These are phyloP conservation scores for Auanema sp. DNA, from an alignment of 2,888 invertebrate species.

Conservation along the genomic window DNA sequence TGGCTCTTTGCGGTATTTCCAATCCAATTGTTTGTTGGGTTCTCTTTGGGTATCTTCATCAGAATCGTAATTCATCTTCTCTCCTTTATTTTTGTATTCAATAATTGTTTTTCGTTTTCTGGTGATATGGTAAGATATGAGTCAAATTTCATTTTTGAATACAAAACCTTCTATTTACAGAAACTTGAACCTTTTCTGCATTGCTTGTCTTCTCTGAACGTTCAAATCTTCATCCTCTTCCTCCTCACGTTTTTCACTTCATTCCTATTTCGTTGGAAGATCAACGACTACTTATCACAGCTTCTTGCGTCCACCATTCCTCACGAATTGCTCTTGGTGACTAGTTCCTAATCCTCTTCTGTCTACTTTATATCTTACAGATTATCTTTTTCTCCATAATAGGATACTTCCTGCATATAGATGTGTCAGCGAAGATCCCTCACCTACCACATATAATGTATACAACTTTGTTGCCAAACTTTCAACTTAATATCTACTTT, in stretches of 20 bases:
- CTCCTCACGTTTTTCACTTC: constrained; percentile 7
- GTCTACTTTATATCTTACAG: too few relatives aligned
- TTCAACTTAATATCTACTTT: too few relatives aligned
- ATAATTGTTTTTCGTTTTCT: constrained; percentile 6
- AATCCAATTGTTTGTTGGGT: constrained; percentile 29
- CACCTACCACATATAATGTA: too few relatives aligned
- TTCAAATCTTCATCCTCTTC: constrained; percentile 4
- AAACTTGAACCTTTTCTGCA: constrained; percentile 9
- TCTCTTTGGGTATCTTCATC: constrained; percentile 33
- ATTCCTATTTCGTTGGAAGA: constrained; percentile 14
- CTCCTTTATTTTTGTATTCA: constrained; percentile 14
- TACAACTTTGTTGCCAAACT: too few relatives aligned
- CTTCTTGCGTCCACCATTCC: constrained; percentile 18
- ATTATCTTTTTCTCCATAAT: too few relatives aligned
- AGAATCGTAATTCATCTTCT: constrained; percentile 25
- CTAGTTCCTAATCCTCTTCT: neutral
- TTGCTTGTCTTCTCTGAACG: constrained; percentile 15
- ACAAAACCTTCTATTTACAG: too few relatives aligned
- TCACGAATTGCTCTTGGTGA: constrained; percentile 22
- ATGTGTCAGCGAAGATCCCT: too few relatives aligned
- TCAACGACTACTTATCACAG: constrained; percentile 6
- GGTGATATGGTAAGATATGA: neutral
- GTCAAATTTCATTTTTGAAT: constrained; percentile 13
- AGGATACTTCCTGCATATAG: too few relatives aligned
- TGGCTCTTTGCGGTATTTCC: constrained; percentile 38